Conservation (phyloP, 2,113 vertebrate genomes). For the Gymnobelideus leadbeateri region DNA sequence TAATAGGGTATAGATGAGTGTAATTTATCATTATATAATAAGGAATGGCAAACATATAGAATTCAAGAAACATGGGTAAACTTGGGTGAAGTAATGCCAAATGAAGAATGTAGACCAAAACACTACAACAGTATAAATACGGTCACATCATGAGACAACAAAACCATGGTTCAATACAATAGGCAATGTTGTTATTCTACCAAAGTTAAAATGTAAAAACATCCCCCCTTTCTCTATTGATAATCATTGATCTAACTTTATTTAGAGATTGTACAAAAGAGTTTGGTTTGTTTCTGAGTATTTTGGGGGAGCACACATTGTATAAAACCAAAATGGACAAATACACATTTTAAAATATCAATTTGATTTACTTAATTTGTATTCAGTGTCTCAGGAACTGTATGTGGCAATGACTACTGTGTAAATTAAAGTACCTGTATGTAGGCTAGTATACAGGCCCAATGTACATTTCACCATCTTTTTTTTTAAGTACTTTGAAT, state of each 20-base stretch:
- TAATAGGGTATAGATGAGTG: background rate
- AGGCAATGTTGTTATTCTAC: background rate
- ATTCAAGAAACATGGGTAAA: background rate
- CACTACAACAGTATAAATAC: background rate
- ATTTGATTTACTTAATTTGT: background rate
- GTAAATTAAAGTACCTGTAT: background rate
- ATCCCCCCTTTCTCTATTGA: background rate
- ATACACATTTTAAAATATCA: background rate
- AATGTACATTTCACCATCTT: background rate
- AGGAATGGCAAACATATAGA: background rate
- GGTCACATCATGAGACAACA: background rate
- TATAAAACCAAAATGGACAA: background rate
- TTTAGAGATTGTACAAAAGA: background rate
- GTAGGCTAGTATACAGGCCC: background rate
- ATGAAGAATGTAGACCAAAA: background rate
- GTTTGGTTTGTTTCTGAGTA: background rate
- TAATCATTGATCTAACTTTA: background rate
- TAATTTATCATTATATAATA: background rate
- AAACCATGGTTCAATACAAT: background rate
- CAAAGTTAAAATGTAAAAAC: background rate
- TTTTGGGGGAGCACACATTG: background rate
- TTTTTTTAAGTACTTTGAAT: background rate
- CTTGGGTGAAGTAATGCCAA: background rate
- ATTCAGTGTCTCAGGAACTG: background rate
- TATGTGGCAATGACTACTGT: background rate